These are phyloP conservation scores for Amblyteles armatorius DNA, from an alignment of 2,888 invertebrate genomes.

Conservation along the genomic window DNA sequence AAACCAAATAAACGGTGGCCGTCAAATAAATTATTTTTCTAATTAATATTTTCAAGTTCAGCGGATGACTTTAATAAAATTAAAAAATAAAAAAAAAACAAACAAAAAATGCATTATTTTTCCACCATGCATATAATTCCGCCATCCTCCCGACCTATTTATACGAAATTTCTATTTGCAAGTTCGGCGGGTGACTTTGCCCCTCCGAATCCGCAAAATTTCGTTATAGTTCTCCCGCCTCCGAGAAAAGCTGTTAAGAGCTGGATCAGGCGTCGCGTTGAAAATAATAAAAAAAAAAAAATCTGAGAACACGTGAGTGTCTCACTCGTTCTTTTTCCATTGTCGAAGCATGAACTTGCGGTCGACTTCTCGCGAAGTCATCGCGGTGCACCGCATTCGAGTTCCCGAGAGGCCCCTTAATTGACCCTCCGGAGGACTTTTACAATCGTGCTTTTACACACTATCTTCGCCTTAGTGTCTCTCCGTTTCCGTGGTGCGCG, in stretches of 20 bases:
- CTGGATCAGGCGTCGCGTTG: background rate
- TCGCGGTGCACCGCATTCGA: background rate
- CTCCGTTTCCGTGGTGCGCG: conserved; percentile 45
- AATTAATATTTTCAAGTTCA: too few relatives aligned
- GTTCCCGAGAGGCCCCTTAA: background rate
- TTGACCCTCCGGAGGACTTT: conserved; percentile 42
- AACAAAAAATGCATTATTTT: too few relatives aligned
- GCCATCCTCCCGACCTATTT: too few relatives aligned
- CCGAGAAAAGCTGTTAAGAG: background rate
- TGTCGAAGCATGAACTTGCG: conserved; percentile 7
- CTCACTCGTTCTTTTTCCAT: background rate
- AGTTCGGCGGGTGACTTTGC: background rate
- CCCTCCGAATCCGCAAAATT: background rate
- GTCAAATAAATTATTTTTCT: too few relatives aligned
- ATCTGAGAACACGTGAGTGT: background rate
- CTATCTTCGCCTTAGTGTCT: conserved; percentile 10
- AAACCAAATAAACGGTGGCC: too few relatives aligned
- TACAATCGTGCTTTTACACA: conserved; percentile 53
- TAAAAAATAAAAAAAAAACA: too few relatives aligned
- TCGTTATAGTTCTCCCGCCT: background rate
- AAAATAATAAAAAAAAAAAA: background rate
- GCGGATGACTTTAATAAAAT: too few relatives aligned
- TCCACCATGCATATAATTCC: too few relatives aligned
- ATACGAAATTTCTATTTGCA: too few relatives aligned
- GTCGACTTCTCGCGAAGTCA: conserved; percentile 9